phyloP scores from a whole-genome alignment of 2,113 vertebrate species.

The Mesitornis unicolor region DNA sequence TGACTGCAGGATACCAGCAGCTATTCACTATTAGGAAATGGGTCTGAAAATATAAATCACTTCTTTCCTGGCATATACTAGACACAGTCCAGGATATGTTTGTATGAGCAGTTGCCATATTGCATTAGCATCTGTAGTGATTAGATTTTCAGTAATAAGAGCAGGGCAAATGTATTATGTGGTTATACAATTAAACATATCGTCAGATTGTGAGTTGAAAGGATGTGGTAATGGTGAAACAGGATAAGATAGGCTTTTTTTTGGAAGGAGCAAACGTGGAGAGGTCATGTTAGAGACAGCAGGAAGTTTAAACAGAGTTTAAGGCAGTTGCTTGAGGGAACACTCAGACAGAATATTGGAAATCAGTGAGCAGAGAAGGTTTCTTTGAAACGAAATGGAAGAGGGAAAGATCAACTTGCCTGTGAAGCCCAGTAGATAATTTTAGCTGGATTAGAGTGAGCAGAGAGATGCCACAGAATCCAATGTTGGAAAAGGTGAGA shows the following conservation, averaged over 20 bases:
- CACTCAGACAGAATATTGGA: neutral
- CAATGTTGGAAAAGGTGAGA: neutral
- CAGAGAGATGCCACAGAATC: neutral
- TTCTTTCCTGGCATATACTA: neutral
- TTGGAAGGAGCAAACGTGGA: neutral
- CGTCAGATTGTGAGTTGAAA: neutral
- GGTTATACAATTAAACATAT: conserved; percentile 30
- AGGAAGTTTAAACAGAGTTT: conserved; percentile 25
- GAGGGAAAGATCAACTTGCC: neutral
- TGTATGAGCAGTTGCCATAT: conserved; percentile 53
- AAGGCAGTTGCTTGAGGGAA: neutral
- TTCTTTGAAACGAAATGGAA: neutral
- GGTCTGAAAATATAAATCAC: neutral
- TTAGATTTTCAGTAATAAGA: conserved; percentile 50
- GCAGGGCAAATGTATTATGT: conserved; percentile 17
- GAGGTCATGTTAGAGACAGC: neutral
- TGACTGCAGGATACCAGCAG: neutral
- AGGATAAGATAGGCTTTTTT: neutral
- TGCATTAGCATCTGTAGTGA: conserved; percentile 39
- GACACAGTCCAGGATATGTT: conserved; percentile 23
- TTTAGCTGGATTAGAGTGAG: neutral
- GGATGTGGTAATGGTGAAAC: neutral
- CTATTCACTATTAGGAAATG: neutral
- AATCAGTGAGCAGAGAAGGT: neutral
- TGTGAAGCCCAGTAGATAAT: neutral